Evolutionary conservation across 2,797 vertebrate genomes (phyloP), one percentile per base, ranked within the genome.

Genomic region (Silurus aristotelis): DNA sequence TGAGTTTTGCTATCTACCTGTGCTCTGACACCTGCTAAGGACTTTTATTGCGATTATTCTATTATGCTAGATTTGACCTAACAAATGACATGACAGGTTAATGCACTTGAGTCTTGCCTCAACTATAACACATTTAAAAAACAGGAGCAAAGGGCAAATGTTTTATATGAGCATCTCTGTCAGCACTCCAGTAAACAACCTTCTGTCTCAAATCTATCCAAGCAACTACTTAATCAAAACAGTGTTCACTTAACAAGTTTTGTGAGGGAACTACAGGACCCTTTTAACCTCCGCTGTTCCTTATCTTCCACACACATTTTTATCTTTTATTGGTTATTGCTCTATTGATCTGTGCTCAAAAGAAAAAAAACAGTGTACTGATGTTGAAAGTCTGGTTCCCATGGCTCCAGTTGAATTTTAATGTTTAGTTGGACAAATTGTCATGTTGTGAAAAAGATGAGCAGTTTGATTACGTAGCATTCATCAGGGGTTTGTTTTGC

Each of bases 401-500:
- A 82, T 43, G 22, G 75, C 60, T 80, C 38, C 27, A 64, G 72
- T 80, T 72, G 70, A 80, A 79, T 80, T 71, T 55, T 80, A 79
- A 60, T 70, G 76, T 81, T 67, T 43, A 22, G 81, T 78, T 87
- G 81, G 27, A 52, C 6, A 52, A 52, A 60, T 85, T 88, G 82
- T 79, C 80, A 66, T 31, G 38, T 55, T 38, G n/a, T 72, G 83
- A 67, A 85, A 86, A 87, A 85, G 83, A 70, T 80, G 73, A 88
- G 86, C 81, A 63, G 56, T 87, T 86, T 76, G 58, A 89, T 88
- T 82, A 85, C 87, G 60, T 89, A 87, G 88, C 86, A 87, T 70
- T 48, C 76, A 86, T 84, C 83, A 84, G 80, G 82, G 78, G n/a
- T 66, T 52, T 61, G 80, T 67, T 87, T 86, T 87, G 86, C 83